These are phyloP conservation scores for Operophtera brumata DNA, from an alignment of 2,888 invertebrate genomes.

Conservation along the genomic window DNA sequence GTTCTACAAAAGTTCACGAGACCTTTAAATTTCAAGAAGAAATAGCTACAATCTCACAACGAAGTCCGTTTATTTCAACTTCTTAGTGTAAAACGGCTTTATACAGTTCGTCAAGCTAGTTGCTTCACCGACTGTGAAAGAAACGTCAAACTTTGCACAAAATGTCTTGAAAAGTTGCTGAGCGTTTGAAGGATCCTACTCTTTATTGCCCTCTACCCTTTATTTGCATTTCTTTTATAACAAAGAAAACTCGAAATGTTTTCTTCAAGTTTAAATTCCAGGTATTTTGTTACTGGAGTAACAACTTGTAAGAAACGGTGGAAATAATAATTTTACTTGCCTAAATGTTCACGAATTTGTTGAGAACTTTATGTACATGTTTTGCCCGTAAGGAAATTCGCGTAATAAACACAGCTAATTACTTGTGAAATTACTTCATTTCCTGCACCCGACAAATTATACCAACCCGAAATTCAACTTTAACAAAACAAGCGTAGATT, in stretches of 20 bases:
- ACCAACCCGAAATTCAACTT: conserved; percentile 36
- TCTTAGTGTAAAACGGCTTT: conserved; percentile 43
- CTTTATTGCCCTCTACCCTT: conserved; percentile 43
- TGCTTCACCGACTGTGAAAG: conserved; percentile 34
- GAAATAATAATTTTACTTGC: conserved; percentile 2
- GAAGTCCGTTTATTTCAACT: conserved; percentile 30
- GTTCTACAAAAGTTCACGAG: neutral
- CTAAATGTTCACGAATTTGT: conserved; percentile 8
- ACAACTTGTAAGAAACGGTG: conserved; percentile 3
- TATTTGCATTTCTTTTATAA: conserved; percentile 45
- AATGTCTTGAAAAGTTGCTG: conserved; percentile 49
- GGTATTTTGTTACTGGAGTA: conserved; percentile 23
- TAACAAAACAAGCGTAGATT: conserved; percentile 39
- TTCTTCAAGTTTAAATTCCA: conserved; percentile 20
- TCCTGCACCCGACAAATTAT: conserved; percentile 39
- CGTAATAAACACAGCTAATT: conserved; percentile 24
- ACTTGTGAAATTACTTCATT: conserved; percentile 35
- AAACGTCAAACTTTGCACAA: conserved; percentile 49
- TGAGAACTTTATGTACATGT: conserved; percentile 19
- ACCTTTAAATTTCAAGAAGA: conserved; percentile 11
- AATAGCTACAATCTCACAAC: conserved; percentile 37
- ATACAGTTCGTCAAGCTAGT: conserved; percentile 46
- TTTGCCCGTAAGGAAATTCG: conserved; percentile 19
- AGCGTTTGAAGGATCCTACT: conserved; percentile 44
- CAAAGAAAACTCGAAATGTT: conserved; percentile 32